Evolutionary conservation across 2,797 vertebrate species (phyloP), one percentile per base, ranked within the genome.

Genomic region (Stomatorhinus walkeri): DNA sequence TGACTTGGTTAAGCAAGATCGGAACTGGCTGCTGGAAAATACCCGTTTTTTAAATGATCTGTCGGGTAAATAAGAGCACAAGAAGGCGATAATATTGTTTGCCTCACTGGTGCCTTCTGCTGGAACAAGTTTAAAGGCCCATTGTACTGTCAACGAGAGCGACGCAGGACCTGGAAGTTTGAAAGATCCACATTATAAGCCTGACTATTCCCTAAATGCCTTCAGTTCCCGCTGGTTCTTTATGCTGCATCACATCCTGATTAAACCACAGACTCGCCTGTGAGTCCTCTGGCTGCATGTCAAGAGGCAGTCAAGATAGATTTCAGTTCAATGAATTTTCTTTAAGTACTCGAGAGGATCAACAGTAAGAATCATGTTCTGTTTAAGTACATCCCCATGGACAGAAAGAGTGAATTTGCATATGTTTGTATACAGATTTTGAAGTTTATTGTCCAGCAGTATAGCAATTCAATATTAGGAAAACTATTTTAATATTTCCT

Each of bases 61-160:
- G 88, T 89, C 86, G 87, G 88, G 89, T 92, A 90, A 91, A 90
- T 90, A 91, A 89, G 89, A 76, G 88, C 90, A 87, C 85, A 91
- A 28, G 61, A 64, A 91, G 88, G 89, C 91, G 90, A 91, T 90
- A 89, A 81, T 22, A 22, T 88, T 88, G 43, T 90, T 89, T 90
- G 89, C 90, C 90, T 90, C 91, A 88, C 89, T 89, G 90, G 72
- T 64, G 90, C 79, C 89, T 91, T 87, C 89, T 89, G 85, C 88
- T 89, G 90, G 88, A 91, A 90, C 19, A 24, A 51, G 68, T 86
- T 89, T 64, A 51, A 51, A 56, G 16, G 36, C 32, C 10, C 84
- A 22, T 9, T 22, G 28, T 46, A 56, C 46, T 86, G 43, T 91
- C 87, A 90, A 72, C 79, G 72, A 87, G 89, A 92, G 89, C 87